Percentiles rank a stretch among this genome's conserved stretches.
Conservation (phyloP, 1,140 invertebrate genomes). For the Magallana ariakensis region DNA sequence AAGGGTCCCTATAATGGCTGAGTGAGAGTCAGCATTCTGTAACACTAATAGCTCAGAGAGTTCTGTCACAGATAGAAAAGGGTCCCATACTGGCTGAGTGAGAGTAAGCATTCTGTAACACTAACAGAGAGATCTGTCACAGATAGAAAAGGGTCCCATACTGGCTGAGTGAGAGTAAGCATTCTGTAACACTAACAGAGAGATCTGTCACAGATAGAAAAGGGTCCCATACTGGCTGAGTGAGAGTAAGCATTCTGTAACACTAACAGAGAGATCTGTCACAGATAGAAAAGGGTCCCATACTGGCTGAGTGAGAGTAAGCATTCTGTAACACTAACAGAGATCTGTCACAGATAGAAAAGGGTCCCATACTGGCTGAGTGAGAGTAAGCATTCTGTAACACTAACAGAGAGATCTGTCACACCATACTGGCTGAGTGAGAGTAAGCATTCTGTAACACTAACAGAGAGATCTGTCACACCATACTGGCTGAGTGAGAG, state of each 20-base stretch:
- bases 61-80: neutral
- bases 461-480: neutral
- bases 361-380: neutral
- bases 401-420: neutral
- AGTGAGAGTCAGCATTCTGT: constrained; percentile 1
- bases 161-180: neutral
- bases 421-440: neutral
- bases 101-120: neutral
- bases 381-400: neutral
- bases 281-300: neutral
- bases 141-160: neutral
- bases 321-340: neutral
- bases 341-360: neutral
- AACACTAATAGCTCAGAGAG: neutral
- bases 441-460: neutral
- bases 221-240: neutral
- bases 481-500: neutral
- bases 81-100: neutral
- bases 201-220: neutral
- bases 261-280: neutral
- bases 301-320: neutral
- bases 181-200: neutral
- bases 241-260: neutral
- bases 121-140: neutral
- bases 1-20: neutral